Evolutionary conservation across 2,797 vertebrate species (phyloP), one percentile per base, ranked within the genome.

Genomic region (Cynopterus sphinx): DNA sequence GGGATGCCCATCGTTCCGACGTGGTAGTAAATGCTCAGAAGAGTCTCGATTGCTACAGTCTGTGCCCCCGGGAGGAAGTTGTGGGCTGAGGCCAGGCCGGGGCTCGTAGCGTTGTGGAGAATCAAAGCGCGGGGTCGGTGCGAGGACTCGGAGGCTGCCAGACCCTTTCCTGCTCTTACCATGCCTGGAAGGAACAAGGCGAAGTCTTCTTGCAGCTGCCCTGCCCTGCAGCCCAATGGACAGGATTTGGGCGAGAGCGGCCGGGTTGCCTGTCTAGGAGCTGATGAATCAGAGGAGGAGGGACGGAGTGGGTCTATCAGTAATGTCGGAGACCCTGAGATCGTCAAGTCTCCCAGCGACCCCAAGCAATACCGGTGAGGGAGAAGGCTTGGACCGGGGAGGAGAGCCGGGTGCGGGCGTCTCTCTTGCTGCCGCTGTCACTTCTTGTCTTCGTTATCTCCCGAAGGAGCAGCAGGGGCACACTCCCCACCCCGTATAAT

Each of bases 361-460:
- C 99, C 99, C 31, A 99, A 99, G 98, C 99, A 99, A 67, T 99
- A 99, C 99, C 99, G 99, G 99, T 99, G 97, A 97, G 98, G 95
- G 95, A 87, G 57, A 79, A 92, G 90, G 71, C 75, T 59, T 57
- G 85, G 59, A 55, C 33, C 24, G 21, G 86, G 94, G 78, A 39
- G 28, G 85, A 85, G 74, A 89, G 59, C 77, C 10, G 95, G 89
- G 85, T 68, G 87, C 71, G 67, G 93, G 95, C 79, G 74, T 82
- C 65, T 67, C n/a, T 59, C 41, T 68, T 31, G 68, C 55, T 19
- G 84, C 86, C 63, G 59, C 78, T 16, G 51, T 68, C 89, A 36
- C 93, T 85, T 79, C 74, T 65, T 39, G 81, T 86, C 68, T 71
- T 65, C 11, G 9, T 46, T 46, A 7, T 88, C 79, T 91, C 36